phyloP scores from a whole-genome alignment of 2,797 vertebrate genomes.

The Paedocypris micromegethes region DNA sequence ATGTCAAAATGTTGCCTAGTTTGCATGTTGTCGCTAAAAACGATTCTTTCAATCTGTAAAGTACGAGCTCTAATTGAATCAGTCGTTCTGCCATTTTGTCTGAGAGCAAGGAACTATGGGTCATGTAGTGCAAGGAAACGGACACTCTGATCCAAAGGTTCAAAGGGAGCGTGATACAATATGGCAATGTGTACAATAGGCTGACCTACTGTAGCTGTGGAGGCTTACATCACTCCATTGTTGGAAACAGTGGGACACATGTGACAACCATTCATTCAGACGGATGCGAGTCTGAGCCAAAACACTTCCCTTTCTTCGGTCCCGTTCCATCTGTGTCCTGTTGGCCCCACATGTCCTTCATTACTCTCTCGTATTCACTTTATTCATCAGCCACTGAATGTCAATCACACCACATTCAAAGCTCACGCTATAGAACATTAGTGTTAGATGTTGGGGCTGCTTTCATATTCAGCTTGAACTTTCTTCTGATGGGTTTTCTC shows the following conservation, averaged over 20 bases:
- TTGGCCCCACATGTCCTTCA: conserved; percentile 63
- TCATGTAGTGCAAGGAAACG: too few relatives aligned
- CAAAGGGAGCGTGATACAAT: conserved; percentile 22
- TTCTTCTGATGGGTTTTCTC: background rate
- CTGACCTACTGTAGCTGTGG: conserved; percentile 4
- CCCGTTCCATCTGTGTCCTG: conserved; percentile 64
- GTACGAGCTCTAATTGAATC: too few relatives aligned
- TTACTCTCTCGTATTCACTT: conserved; percentile 53
- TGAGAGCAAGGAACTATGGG: too few relatives aligned
- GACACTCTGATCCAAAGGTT: background rate
- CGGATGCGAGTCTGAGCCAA: conserved; percentile 56
- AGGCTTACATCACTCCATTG: conserved; percentile 41
- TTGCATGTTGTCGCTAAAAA: too few relatives aligned
- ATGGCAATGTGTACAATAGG: conserved; percentile 5
- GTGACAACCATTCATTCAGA: conserved; percentile 51
- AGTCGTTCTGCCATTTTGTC: too few relatives aligned
- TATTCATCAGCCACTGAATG: conserved; percentile 65
- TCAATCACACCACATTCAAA: conserved; percentile 45
- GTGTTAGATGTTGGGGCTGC: conserved; percentile 33
- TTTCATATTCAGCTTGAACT: conserved; percentile 41
- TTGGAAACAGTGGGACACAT: conserved; percentile 40
- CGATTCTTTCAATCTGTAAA: too few relatives aligned
- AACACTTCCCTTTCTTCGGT: conserved; percentile 50
- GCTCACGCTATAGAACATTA: conserved; percentile 43
- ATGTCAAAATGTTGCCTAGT: background rate